Conservation (phyloP, 2,888 invertebrate genomes). For the Caenorhabditis wallacei region DNA sequence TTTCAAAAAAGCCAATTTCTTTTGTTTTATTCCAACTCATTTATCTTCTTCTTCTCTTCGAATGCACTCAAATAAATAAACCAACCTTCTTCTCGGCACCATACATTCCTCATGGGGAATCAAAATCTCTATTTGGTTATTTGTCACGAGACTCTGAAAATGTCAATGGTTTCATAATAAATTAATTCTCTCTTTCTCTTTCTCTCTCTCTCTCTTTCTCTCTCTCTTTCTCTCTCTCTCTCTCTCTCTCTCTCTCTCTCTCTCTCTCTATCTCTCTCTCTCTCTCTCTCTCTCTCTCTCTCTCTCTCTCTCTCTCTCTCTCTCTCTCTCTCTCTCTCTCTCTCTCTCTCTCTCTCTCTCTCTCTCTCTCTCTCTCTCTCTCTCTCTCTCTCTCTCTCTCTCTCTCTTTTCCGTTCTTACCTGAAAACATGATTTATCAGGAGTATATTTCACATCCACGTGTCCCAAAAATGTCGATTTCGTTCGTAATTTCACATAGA, state of each 20-base stretch:
- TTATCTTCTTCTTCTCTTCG: too few relatives aligned
- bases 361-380: background rate
- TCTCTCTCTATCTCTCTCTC: background rate
- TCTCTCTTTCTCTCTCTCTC: background rate
- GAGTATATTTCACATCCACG: constrained; percentile 77
- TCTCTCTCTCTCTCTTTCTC: background rate
- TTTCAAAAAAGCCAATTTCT: too few relatives aligned
- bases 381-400: background rate
- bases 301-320: background rate
- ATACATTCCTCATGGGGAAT: constrained; percentile 80
- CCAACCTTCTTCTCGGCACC: constrained; percentile 71
- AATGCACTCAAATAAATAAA: constrained; percentile 36
- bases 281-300: background rate
- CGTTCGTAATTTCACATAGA: constrained; percentile 79
- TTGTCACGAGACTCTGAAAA: constrained; percentile 77
- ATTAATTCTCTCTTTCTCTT: background rate
- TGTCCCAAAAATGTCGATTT: constrained; percentile 76
- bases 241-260: background rate
- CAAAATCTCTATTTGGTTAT: constrained; percentile 80
- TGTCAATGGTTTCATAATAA: constrained; percentile 4
- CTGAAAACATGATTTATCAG: constrained; percentile 78
- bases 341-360: background rate
- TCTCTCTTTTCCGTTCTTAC: constrained; percentile 14
- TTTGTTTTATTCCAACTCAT: background rate
- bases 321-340: background rate